Percentiles rank a stretch among this genome's conserved stretches.
These are phyloP conservation scores for Tragelaphus imberbis DNA, from an alignment of 2,113 vertebrate genomes.

Conservation along the genomic window DNA sequence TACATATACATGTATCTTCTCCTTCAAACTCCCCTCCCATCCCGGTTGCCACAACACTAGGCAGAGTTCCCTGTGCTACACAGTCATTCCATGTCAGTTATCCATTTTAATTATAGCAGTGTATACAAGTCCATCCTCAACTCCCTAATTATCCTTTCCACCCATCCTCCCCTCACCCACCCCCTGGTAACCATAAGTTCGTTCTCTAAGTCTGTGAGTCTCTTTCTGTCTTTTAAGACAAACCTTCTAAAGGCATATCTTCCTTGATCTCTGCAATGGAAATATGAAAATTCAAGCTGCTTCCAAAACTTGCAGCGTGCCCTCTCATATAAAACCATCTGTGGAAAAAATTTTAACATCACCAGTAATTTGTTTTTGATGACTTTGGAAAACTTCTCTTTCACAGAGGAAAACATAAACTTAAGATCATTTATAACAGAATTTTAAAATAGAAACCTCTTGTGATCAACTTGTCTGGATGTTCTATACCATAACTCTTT, in stretches of 20 bases:
- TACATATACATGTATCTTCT: not conserved
- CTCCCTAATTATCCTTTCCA: not conserved
- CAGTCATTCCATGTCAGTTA: not conserved
- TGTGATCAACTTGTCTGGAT: not conserved
- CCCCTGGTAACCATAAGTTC: not conserved
- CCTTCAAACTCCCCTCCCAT: not conserved
- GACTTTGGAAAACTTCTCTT: not conserved
- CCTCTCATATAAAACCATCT: not conserved
- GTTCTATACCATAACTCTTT: not conserved
- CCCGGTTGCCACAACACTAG: not conserved
- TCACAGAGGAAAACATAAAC: conserved; percentile 19
- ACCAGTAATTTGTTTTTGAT: not conserved
- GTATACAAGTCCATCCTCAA: not conserved
- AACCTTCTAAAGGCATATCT: not conserved
- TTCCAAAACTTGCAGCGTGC: not conserved
- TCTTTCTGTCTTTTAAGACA: not conserved
- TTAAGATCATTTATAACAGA: not conserved
- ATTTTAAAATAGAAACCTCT: not conserved
- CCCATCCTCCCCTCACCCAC: not conserved
- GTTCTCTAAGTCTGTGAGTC: not conserved
- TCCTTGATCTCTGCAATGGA: not conserved
- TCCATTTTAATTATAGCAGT: not conserved
- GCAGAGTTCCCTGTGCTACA: not conserved
- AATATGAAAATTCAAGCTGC: not conserved
- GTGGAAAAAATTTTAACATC: not conserved